Conservation (phyloP, 1,140 invertebrate genomes). For the Ostrea denselamellosa region DNA sequence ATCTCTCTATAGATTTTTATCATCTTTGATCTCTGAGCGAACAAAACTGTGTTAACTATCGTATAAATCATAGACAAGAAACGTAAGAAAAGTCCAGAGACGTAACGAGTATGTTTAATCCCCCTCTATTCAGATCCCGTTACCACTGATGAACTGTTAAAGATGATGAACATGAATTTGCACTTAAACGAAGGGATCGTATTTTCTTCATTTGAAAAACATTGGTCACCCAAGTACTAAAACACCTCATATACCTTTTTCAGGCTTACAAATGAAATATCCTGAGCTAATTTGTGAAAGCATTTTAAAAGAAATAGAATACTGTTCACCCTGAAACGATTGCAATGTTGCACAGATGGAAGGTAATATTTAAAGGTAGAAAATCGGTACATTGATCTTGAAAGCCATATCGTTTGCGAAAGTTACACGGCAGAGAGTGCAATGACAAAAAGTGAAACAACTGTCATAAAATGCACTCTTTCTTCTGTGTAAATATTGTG, state of each 20-base stretch:
- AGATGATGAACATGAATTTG: conserved; percentile 17
- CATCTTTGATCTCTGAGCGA: neutral
- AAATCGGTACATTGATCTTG: conserved; percentile 19
- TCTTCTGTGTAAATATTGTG: neutral
- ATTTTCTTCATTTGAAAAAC: neutral
- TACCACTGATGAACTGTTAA: neutral
- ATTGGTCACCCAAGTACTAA: conserved; percentile 18
- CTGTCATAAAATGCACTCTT: neutral
- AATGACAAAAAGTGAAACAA: neutral
- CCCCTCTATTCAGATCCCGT: neutral
- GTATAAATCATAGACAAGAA: conserved; percentile 1
- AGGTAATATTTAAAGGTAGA: neutral
- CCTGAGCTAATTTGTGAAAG: neutral
- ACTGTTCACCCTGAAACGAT: neutral
- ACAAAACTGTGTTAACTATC: neutral
- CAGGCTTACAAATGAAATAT: conserved; percentile 19
- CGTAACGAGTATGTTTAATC: neutral
- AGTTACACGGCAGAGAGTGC: neutral
- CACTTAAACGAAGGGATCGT: conserved; percentile 16
- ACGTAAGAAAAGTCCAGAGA: neutral
- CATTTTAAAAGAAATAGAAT: neutral
- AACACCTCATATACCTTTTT: neutral
- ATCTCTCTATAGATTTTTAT: neutral
- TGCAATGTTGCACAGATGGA: neutral
- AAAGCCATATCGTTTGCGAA: neutral